These are phyloP conservation scores for Caenorhabditis sinica DNA, from an alignment of 2,888 invertebrate genomes.

Conservation along the genomic window DNA sequence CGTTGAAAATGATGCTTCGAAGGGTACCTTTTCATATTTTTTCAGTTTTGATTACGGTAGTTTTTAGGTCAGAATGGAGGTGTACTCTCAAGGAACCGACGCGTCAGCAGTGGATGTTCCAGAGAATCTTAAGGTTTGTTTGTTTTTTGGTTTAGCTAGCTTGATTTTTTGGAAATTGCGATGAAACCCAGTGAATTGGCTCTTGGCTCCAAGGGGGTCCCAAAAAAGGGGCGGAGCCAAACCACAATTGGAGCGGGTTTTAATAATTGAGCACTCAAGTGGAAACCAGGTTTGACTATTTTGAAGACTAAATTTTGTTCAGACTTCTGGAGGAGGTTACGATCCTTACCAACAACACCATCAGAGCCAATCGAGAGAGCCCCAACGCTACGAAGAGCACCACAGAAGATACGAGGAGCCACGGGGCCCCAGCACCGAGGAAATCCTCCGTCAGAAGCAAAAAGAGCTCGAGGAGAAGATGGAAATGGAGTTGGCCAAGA, in stretches of 20 bases:
- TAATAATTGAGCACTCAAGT: neutral
- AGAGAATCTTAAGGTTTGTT: slow-evolving; percentile 51
- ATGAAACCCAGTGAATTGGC: too few relatives aligned
- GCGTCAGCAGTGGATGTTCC: slow-evolving; percentile 4
- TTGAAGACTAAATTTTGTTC: neutral
- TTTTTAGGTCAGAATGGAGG: slow-evolving; percentile 57
- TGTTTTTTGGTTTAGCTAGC: neutral
- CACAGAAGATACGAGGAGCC: neutral
- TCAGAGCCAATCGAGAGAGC: too few relatives aligned
- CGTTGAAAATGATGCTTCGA: slow-evolving; percentile 57
- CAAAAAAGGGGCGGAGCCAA: too few relatives aligned
- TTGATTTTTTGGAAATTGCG: too few relatives aligned
- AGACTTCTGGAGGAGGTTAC: slow-evolving; percentile 3
- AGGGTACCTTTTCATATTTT: slow-evolving; percentile 23
- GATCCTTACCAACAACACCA: neutral
- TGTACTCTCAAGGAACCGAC: slow-evolving; percentile 46
- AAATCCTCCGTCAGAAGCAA: slow-evolving; percentile 19
- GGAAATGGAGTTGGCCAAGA: slow-evolving; percentile 35
- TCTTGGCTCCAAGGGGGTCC: too few relatives aligned
- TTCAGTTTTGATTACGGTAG: neutral
- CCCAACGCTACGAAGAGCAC: too few relatives aligned
- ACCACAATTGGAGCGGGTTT: too few relatives aligned
- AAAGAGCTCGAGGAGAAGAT: slow-evolving; percentile 35
- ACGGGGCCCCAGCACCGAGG: slow-evolving; percentile 15
- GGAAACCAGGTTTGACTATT: neutral